Evolutionary conservation across 2,888 invertebrate species (phyloP).

Genomic region (Salpingus planirostris): DNA sequence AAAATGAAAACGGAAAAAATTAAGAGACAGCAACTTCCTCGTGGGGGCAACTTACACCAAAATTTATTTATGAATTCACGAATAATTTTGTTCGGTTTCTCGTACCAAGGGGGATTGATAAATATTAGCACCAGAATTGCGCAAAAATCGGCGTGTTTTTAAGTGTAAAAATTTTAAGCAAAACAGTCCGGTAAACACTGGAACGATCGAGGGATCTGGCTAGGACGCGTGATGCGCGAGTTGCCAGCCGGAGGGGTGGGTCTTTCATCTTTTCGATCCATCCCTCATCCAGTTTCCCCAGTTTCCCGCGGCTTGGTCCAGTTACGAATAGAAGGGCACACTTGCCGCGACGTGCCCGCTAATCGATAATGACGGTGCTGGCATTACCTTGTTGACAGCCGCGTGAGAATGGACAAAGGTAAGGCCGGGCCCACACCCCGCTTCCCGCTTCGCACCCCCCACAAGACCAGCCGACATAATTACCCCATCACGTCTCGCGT

Average conservation of each 20-base stretch:
- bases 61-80: conserved; percentile 34
- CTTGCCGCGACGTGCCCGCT: too few relatives aligned
- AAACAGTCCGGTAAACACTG: conserved; percentile 19
- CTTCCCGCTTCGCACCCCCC: too few relatives aligned
- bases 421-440: too few relatives aligned
- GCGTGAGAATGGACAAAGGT: conserved; percentile 22
- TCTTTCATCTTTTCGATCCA: conserved; percentile 22
- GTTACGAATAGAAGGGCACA: too few relatives aligned
- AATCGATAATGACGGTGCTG: conserved; percentile 23
- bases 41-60: conserved; percentile 32
- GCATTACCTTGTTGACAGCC: conserved; percentile 8
- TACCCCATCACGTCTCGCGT: too few relatives aligned
- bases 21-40: conserved; percentile 13
- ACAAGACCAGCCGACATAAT: too few relatives aligned
- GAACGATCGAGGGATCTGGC: conserved; percentile 11
- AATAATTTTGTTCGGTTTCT: conserved; percentile 33
- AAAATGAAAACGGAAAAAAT: conserved; percentile 32
- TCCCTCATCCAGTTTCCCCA: conserved; percentile 16
- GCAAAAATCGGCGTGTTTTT: conserved; percentile 11
- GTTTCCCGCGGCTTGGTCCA: conserved; percentile 27
- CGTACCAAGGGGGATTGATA: conserved; percentile 9
- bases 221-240: conserved; percentile 8
- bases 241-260: conserved; percentile 18
- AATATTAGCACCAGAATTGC: conserved; percentile 7
- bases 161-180: conserved; percentile 18